phyloP scores from a whole-genome alignment of 2,888 invertebrate species.

The Hyposoter dolosus region DNA sequence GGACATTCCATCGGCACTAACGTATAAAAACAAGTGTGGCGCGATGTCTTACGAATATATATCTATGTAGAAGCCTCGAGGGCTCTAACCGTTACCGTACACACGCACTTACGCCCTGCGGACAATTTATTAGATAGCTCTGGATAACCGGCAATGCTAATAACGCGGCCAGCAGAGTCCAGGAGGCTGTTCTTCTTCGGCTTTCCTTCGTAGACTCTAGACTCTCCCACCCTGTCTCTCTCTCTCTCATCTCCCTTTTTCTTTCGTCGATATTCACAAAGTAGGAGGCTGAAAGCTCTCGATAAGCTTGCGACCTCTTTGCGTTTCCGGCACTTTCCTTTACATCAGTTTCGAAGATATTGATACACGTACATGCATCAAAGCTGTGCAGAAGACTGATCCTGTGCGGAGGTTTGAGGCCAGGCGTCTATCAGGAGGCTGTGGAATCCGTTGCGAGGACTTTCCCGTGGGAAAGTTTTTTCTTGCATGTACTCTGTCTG shows the following conservation, averaged over 20 bases:
- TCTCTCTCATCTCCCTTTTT: constrained; percentile 3
- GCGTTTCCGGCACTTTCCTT: constrained; percentile 61
- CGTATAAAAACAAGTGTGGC: constrained; percentile 65
- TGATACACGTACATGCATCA: constrained; percentile 19
- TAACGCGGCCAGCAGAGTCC: constrained; percentile 73
- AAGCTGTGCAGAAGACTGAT: constrained; percentile 18
- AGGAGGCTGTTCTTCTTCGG: constrained; percentile 28
- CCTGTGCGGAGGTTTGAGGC: constrained; percentile 37
- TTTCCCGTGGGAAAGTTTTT: constrained; percentile 50
- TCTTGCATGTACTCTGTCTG: not conserved
- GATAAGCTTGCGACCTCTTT: constrained; percentile 63
- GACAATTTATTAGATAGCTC: constrained; percentile 83
- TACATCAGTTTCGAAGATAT: constrained; percentile 55
- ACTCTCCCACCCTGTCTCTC: constrained; percentile 68
- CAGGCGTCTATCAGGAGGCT: constrained; percentile 61
- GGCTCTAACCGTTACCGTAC: constrained; percentile 81
- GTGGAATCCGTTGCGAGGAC: constrained; percentile 51
- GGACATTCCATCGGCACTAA: constrained; percentile 62
- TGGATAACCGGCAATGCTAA: constrained; percentile 83
- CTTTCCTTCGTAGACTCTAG: constrained; percentile 40
- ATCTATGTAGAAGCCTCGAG: constrained; percentile 61
- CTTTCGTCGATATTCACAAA: not conserved
- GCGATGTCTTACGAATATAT: constrained; percentile 44
- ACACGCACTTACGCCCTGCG: constrained; percentile 77
- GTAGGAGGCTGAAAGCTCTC: constrained; percentile 54